These are phyloP conservation scores for Andricus grossulariae DNA, from an alignment of 1,140 invertebrate genomes.

Conservation along the genomic window DNA sequence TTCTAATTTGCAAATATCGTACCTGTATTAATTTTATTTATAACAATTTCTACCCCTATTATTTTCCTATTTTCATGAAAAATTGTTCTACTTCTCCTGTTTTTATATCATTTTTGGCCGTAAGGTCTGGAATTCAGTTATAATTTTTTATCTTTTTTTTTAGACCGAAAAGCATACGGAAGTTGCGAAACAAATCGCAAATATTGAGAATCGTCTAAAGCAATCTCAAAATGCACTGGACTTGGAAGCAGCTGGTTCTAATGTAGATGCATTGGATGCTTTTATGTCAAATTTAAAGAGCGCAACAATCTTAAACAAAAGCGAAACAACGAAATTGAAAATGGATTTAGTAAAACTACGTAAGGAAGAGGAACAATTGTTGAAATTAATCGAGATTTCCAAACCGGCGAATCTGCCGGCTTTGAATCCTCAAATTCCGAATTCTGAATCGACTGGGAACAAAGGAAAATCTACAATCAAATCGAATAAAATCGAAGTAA, in stretches of 20 bases:
- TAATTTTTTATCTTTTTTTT: conserved; percentile 49
- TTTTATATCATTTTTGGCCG: too few relatives aligned
- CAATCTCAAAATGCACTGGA: conserved; percentile 64
- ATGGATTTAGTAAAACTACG: conserved; percentile 81
- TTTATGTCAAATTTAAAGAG: conserved; percentile 82
- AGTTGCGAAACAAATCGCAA: conserved; percentile 78
- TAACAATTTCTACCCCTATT: too few relatives aligned
- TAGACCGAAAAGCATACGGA: conserved; percentile 83
- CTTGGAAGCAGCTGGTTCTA: conserved; percentile 48
- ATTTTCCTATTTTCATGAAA: too few relatives aligned
- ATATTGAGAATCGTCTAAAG: conserved; percentile 79
- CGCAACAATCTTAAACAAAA: conserved; percentile 70
- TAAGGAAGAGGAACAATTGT: conserved; percentile 81
- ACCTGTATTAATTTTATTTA: too few relatives aligned
- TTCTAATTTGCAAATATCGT: too few relatives aligned
- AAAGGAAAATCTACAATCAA: conserved; percentile 7
- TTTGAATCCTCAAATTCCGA: conserved; percentile 58
- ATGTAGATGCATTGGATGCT: conserved; percentile 82
- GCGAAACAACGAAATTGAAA: conserved; percentile 67
- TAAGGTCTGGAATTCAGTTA: too few relatives aligned
- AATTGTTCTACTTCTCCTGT: too few relatives aligned
- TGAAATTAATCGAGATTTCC: conserved; percentile 86
- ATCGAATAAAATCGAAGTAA: conserved; percentile 23
- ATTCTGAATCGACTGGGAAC: background rate
- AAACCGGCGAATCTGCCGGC: conserved; percentile 83